phyloP scores from a whole-genome alignment of 2,888 invertebrate genomes.

The Aporophyla nigra region DNA sequence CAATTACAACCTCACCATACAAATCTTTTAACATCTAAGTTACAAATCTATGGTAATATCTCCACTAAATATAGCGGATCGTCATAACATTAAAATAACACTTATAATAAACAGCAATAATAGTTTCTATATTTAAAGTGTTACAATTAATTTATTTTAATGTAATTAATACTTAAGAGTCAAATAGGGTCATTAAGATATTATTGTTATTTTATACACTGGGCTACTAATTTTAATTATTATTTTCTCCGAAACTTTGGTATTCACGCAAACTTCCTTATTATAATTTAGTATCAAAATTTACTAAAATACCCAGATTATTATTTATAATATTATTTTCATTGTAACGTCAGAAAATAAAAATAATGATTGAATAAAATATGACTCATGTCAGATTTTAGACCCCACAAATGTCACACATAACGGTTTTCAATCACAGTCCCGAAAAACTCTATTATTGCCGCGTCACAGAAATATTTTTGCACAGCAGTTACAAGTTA shows the following conservation, averaged over 20 bases:
- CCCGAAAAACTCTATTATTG: background rate
- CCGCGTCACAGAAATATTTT: background rate
- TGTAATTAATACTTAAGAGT: conserved; percentile 11
- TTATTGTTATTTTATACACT: conserved; percentile 7
- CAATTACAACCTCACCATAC: conserved; percentile 23
- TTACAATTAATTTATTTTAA: conserved; percentile 44
- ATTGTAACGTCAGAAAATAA: background rate
- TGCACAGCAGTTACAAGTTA: conserved; percentile 32
- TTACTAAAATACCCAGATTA: too few relatives aligned
- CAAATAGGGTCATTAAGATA: conserved; percentile 14
- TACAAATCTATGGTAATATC: conserved; percentile 37
- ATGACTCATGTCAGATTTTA: background rate
- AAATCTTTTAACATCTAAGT: conserved; percentile 39
- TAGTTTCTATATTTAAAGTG: conserved; percentile 10
- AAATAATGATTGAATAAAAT: background rate
- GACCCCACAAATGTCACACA: background rate
- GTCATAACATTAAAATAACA: conserved; percentile 14
- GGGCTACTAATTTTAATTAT: background rate
- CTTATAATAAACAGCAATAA: conserved; percentile 16
- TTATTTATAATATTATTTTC: too few relatives aligned
- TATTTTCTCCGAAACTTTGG: background rate
- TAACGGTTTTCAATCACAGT: background rate
- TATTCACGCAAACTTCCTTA: background rate
- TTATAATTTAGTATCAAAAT: too few relatives aligned
- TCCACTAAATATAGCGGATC: background rate